phyloP scores from a whole-genome alignment of 2,888 invertebrate genomes.

The Drosophila engyochracea region DNA sequence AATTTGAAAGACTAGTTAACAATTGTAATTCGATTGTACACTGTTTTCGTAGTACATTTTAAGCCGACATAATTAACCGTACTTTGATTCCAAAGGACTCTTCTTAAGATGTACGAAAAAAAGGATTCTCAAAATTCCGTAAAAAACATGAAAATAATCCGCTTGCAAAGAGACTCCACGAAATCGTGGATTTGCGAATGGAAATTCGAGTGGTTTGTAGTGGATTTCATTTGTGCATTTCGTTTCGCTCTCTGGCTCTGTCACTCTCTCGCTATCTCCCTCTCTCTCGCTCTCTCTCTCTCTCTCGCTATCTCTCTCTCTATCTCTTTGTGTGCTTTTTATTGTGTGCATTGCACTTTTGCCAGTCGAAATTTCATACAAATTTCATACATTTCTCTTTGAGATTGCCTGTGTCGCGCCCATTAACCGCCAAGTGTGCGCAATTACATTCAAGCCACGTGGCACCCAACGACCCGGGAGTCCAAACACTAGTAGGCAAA shows the following conservation, averaged over 20 bases:
- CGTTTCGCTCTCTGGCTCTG: background rate
- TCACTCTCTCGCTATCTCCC: background rate
- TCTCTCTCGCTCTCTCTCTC: background rate
- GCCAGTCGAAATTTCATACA: slow-evolving; percentile 70
- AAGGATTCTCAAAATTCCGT: background rate
- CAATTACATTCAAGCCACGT: slow-evolving; percentile 66
- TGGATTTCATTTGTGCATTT: slow-evolving; percentile 35
- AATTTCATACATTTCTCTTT: slow-evolving; percentile 77
- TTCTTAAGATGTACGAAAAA: background rate
- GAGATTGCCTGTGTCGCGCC: slow-evolving; percentile 78
- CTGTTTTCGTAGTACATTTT: background rate
- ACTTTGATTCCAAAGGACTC: background rate
- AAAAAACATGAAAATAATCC: background rate
- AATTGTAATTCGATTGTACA: background rate
- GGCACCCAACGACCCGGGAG: slow-evolving; percentile 30
- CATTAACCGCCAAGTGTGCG: slow-evolving; percentile 78
- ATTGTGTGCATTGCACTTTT: slow-evolving; percentile 72
- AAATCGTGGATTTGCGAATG: slow-evolving; percentile 3
- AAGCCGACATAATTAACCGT: background rate
- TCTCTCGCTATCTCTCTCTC: too few relatives aligned
- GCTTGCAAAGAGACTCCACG: slow-evolving; percentile 3
- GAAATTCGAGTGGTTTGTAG: slow-evolving; percentile 32
- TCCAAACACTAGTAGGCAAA: slow-evolving; percentile 6
- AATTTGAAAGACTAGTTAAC: background rate
- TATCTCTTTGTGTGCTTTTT: slow-evolving; percentile 10